Base-by-base conservation (phyloP, 1,140 invertebrate species). In the Microplitis mediator region DNA sequence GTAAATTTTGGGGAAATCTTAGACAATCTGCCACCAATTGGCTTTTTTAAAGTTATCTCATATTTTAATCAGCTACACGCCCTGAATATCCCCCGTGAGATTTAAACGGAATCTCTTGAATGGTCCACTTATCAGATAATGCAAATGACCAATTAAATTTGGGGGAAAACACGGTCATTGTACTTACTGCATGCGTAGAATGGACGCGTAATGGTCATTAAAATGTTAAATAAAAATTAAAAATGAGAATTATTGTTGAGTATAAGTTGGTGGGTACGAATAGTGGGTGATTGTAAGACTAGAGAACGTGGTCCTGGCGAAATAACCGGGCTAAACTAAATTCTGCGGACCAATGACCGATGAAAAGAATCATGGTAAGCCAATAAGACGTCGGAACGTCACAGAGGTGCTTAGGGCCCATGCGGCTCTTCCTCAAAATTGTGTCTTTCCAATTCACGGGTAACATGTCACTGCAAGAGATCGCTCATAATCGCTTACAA, bases 391-490 rank as follows among this genome's bases (percentile, higher is more conserved):
- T 78, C 78, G 75, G 76, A 76, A 81, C 80, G 79, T 79, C 79
- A 82, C 77, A 77, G 79, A 81, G 78, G 78, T 80, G 84, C 82
- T 85, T 84, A 84, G 82, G 84, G 83, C 79, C 84, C 83, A 81
- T 81, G 82, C 85, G 84, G 85, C 84, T 86, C 84, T 86, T 87
- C 82, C 85, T 87, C 85, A 84, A 86, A 87, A 87, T 86, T 86
- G 78, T 86, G 86, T 87, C 85, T 87, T 86, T 87, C 85, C 86
- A 81, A 86, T 84, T 83, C 76, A 75, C 84, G 84, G 85, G 68
- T 52, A 85, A 82, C 80, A 87, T 79, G 14, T 83, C 6, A 13
- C 2, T 2, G 8, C 4, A 5, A 64, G 73, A 84, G 69, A 72
- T 77, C 13, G n/a, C 39, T n/a, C n/a, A 13, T 16, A 39, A 64